A percentile compares a stretch with the other conserved stretches of the same genome.
phyloP scores from a whole-genome alignment of 2,888 invertebrate species.

The Lasius fuliginosus region DNA sequence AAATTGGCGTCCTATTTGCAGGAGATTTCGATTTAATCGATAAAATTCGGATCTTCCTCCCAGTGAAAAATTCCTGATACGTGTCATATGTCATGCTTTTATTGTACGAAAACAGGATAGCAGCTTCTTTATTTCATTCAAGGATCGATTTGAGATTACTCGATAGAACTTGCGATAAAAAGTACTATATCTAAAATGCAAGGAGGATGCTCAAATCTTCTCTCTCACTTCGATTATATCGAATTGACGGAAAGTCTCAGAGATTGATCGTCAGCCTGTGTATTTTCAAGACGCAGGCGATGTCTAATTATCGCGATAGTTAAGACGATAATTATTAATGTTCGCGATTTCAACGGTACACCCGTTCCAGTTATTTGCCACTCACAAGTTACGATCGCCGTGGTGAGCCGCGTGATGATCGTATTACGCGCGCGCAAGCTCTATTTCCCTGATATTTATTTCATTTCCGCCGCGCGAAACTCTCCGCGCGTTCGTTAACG shows the following conservation, averaged over 20 bases:
- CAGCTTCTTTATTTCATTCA: background rate
- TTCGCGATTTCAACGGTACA: slow-evolving; percentile 22
- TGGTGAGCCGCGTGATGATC: background rate
- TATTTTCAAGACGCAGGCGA: background rate
- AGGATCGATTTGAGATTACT: background rate
- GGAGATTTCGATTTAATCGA: background rate
- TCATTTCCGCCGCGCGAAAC: slow-evolving; percentile 21
- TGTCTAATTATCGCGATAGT: slow-evolving; percentile 1
- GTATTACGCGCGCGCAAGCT: background rate
- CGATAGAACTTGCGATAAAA: background rate
- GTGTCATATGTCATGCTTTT: background rate
- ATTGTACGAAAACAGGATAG: background rate
- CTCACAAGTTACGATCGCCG: slow-evolving; percentile 5
- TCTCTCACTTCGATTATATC: background rate
- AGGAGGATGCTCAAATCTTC: background rate
- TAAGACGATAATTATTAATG: background rate
- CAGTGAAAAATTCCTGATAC: background rate
- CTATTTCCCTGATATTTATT: slow-evolving; percentile 23
- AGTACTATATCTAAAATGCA: background rate
- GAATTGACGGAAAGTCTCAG: background rate
- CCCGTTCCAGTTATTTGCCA: slow-evolving; percentile 26
- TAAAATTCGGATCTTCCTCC: background rate
- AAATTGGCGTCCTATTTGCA: background rate
- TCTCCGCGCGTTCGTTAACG: background rate
- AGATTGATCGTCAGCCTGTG: background rate